These are phyloP conservation scores for Rhopalosiphum padi DNA, from an alignment of 1,140 invertebrate species.

Conservation along the genomic window DNA sequence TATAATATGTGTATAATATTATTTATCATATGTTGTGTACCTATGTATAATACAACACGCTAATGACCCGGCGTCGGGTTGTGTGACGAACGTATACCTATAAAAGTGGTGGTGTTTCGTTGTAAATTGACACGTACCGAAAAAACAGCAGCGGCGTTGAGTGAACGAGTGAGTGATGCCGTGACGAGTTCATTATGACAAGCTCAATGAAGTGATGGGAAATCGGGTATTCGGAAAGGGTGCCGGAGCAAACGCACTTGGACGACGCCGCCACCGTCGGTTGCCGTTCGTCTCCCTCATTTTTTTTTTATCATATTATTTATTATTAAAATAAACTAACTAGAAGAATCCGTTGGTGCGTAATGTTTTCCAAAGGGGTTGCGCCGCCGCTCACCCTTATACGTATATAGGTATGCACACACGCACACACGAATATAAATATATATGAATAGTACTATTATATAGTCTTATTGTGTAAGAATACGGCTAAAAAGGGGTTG, in stretches of 20 bases:
- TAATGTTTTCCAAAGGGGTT: slow-evolving; percentile 48
- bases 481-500: not conserved
- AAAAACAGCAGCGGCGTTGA: slow-evolving; percentile 18
- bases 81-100: not conserved
- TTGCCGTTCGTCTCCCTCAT: not conserved
- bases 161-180: slow-evolving; percentile 35
- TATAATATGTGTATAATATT: not conserved
- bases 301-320: not conserved
- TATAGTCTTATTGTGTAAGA: not conserved
- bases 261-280: not conserved
- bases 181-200: slow-evolving; percentile 57
- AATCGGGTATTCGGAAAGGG: slow-evolving; percentile 52
- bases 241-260: slow-evolving; percentile 31
- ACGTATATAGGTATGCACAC: not conserved
- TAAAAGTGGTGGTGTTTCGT: slow-evolving; percentile 2
- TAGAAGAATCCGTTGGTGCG: slow-evolving; percentile 54
- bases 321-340: slow-evolving; percentile 57
- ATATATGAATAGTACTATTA: not conserved
- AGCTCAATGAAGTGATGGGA: slow-evolving; percentile 56
- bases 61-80: slow-evolving; percentile 23
- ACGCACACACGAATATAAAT: too few relatives aligned
- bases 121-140: slow-evolving; percentile 53
- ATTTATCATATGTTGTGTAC: not conserved
- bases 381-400: not conserved
- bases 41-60: not conserved